phyloP scores from a whole-genome alignment of 1,140 invertebrate species.

The Nasonia giraulti region DNA sequence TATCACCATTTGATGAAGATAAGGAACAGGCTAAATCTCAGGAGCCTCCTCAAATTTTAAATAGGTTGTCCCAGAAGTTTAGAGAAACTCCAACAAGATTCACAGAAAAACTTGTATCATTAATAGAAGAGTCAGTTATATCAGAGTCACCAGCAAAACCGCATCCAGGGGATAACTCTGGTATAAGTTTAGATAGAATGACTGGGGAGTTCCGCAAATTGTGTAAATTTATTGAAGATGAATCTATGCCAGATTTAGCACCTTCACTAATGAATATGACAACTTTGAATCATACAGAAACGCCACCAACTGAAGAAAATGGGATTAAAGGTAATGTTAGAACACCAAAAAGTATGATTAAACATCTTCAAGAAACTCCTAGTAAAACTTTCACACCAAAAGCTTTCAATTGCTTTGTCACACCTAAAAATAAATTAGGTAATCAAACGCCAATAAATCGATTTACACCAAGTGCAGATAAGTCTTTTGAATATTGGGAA shows the following conservation, averaged over 20 bases:
- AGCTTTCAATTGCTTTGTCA: background rate
- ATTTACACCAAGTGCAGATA: conserved; percentile 49
- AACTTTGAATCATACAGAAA: conserved; percentile 16
- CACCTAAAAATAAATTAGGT: conserved; percentile 29
- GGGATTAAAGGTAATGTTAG: background rate
- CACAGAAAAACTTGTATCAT: conserved; percentile 63
- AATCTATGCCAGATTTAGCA: conserved; percentile 61
- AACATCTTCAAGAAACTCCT: conserved; percentile 10
- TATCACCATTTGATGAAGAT: conserved; percentile 38
- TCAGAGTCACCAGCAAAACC: conserved; percentile 49
- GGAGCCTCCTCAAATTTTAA: conserved; percentile 49
- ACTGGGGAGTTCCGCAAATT: conserved; percentile 65
- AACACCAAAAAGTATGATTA: conserved; percentile 19
- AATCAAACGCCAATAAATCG: conserved; percentile 30
- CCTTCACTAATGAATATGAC: conserved; percentile 51
- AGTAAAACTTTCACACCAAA: background rate
- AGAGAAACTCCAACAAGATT: conserved; percentile 60
- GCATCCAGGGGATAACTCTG: conserved; percentile 41
- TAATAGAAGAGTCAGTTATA: conserved; percentile 64
- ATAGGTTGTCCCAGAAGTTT: conserved; percentile 62
- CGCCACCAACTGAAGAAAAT: background rate
- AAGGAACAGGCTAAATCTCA: background rate
- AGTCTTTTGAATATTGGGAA: conserved; percentile 60
- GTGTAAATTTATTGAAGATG: conserved; percentile 68
- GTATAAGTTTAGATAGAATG: conserved; percentile 62